These are phyloP conservation scores for Orycteropus afer DNA, from an alignment of 2,113 vertebrate species.

Conservation along the genomic window DNA sequence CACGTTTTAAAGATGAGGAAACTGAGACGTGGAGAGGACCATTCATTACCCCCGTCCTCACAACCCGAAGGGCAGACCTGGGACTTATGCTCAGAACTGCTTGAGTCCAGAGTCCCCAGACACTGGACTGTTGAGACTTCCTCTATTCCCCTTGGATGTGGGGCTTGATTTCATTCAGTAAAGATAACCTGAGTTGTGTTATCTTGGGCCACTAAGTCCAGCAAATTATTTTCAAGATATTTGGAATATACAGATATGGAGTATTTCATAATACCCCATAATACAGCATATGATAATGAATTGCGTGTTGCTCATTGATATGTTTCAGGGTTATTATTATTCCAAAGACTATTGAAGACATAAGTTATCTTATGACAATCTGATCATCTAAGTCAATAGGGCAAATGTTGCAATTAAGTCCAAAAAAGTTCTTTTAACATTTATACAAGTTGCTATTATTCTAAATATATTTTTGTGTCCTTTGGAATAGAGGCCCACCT, in stretches of 20 bases:
- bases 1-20: background rate
- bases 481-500: background rate
- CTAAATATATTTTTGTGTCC: background rate
- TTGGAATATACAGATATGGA: slow-evolving; percentile 11
- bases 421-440: background rate
- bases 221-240: background rate
- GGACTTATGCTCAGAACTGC: fast-evolving
- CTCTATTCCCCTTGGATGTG: background rate
- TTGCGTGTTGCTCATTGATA: slow-evolving; percentile 1
- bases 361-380: background rate
- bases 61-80: fast-evolving
- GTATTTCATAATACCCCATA: background rate
- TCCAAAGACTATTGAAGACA: background rate
- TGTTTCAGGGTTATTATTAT: slow-evolving; percentile 37
- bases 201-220: background rate
- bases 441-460: background rate
- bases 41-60: too few species aligned
- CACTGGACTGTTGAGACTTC: background rate
- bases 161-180: slow-evolving; percentile 35
- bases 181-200: background rate
- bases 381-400: background rate
- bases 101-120: background rate
- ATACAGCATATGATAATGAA: background rate
- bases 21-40: background rate
- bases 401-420: background rate